phyloP scores from a whole-genome alignment of 2,113 vertebrate species.

The Crocuta crocuta region DNA sequence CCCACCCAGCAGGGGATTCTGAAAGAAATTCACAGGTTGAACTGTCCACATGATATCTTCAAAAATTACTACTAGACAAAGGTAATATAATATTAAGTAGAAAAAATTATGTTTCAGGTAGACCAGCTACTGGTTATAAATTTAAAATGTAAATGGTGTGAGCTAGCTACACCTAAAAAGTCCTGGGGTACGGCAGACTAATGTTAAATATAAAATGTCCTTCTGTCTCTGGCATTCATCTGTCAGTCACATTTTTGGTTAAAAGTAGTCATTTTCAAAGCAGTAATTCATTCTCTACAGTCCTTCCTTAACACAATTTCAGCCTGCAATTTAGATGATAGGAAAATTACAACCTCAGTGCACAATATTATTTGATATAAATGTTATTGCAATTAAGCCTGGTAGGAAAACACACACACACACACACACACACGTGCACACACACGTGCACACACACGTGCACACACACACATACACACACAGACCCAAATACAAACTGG shows the following conservation, averaged over 20 bases:
- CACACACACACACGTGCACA: conserved; percentile 69
- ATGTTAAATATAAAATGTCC: conserved; percentile 55
- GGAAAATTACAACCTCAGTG: conserved; percentile 91
- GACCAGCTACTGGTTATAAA: conserved; percentile 36
- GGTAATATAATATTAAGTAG: conserved; percentile 10
- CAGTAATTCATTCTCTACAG: conserved; percentile 87
- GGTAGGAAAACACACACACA: conserved; percentile 75
- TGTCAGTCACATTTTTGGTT: conserved; percentile 82
- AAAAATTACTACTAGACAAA: conserved; percentile 51
- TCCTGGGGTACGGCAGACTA: conserved; percentile 61
- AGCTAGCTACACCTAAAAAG: conserved; percentile 14
- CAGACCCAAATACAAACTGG: conserved; percentile 62
- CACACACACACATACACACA: conserved; percentile 22
- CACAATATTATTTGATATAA: conserved; percentile 89
- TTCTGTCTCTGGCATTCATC: conserved; percentile 80
- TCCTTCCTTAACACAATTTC: conserved; percentile 88
- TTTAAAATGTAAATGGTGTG: conserved; percentile 68
- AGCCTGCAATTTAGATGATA: conserved; percentile 93
- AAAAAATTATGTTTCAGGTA: conserved; percentile 39
- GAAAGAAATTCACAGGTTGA: neutral
- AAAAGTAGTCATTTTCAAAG: conserved; percentile 88
- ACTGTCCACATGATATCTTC: neutral
- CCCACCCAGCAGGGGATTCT: neutral
- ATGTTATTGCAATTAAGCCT: conserved; percentile 90
- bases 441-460: conserved; percentile 56